phyloP scores from a whole-genome alignment of 1,140 invertebrate species.

The Megalopta genalis region DNA sequence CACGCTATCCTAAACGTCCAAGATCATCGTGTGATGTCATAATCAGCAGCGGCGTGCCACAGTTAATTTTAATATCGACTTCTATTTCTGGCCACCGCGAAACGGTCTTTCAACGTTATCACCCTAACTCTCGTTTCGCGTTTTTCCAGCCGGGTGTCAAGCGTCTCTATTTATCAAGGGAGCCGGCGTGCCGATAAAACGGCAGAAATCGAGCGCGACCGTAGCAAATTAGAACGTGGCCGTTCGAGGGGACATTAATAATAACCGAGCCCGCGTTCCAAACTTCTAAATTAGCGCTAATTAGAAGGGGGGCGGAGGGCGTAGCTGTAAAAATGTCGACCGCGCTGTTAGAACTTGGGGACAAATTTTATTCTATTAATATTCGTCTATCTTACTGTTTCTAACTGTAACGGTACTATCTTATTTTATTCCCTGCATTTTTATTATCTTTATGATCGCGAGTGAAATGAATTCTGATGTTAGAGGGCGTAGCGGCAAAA shows the following conservation, averaged over 20 bases:
- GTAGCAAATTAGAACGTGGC: slow-evolving; percentile 1
- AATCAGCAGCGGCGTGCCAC: not conserved
- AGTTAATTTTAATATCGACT: slow-evolving; percentile 16
- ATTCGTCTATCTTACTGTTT: too few relatives aligned
- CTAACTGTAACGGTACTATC: too few relatives aligned
- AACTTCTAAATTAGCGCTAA: not conserved
- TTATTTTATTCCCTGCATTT: too few relatives aligned
- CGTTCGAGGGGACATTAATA: slow-evolving; percentile 6
- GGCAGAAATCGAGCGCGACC: slow-evolving; percentile 5
- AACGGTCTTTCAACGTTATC: slow-evolving; percentile 3
- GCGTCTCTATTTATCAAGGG: slow-evolving; percentile 11
- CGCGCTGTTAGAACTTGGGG: too few relatives aligned
- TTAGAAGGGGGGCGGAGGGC: not conserved
- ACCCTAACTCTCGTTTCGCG: not conserved
- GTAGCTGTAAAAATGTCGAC: too few relatives aligned
- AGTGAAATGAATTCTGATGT: too few relatives aligned
- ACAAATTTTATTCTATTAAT: too few relatives aligned
- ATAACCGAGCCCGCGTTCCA: not conserved
- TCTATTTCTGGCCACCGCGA: not conserved
- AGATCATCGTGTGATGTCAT: not conserved
- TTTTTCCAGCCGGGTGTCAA: not conserved
- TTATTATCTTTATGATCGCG: too few relatives aligned
- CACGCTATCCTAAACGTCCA: not conserved
- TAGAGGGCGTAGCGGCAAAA: too few relatives aligned
- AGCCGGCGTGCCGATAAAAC: slow-evolving; percentile 2